Base-by-base conservation (phyloP, 2,888 invertebrate genomes). In the Synergus umbraculus region DNA sequence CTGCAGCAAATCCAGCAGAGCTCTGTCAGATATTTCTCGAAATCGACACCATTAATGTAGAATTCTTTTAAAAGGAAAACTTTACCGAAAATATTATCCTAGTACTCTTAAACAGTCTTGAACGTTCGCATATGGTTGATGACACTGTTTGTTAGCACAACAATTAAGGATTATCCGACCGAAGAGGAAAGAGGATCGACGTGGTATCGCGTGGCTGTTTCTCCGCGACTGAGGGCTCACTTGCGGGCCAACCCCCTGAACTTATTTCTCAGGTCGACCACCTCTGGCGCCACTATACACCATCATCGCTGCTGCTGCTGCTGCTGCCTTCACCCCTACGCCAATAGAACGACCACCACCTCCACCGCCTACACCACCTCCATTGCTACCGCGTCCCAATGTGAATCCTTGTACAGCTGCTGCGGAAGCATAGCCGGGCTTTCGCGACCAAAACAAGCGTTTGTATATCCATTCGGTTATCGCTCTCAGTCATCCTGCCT, bases 181-280 rank as follows among this genome's bases (percentile, higher is more conserved):
- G 49, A 29, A 29, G 54, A 4, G 1, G 37, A 37, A 69, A 69
- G 49, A 69, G 12, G 22, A 29, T 29, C 22, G 3, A 5, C 49
- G 15, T 49, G 29, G 22, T 29, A 15, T 13, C 29, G 18, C 29
- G 49, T 88, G 87, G 87, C 87, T 88, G 88, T 85, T 87, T 86
- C 86, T 87, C 86, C 88, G 89, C 91, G 87, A 91, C 91, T 91
- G 90, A 89, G 85, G 81, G 88, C 86, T 78, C 77, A 87, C 88
- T 87, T 81, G 86, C 85, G 86, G 86, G 85, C 88, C 88, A 87
- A 88, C 89, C 89, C 88, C 87, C 83, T 85, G 85, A 76, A 82
- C 79, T 85, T 87, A 89, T 88, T 90, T 91, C 89, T 84, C 83
- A 78, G 83, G 85, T 84, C 82, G 84, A 83, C 90, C 91, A 82